Conservation (phyloP, 2,113 vertebrate species). For the Barnardius zonarius region DNA sequence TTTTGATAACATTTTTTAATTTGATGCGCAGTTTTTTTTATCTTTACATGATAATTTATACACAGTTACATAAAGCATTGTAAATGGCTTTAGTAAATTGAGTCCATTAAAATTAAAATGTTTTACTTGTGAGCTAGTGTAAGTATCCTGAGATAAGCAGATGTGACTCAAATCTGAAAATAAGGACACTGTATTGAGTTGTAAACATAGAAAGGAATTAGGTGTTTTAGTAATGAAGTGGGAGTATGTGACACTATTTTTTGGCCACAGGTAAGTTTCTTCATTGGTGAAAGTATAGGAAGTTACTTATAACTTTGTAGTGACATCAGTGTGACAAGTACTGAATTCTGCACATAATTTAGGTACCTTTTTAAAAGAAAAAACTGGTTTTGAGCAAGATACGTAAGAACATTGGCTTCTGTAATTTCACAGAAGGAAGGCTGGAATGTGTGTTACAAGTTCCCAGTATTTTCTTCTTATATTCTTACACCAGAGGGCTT, state of each 20-base stretch:
- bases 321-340: background rate
- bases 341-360: background rate
- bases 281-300: background rate
- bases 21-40: background rate
- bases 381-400: background rate
- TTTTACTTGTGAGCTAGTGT: background rate
- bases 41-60: background rate
- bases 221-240: background rate
- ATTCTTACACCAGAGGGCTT: background rate
- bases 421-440: background rate
- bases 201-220: background rate
- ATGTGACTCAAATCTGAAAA: background rate
- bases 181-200: background rate
- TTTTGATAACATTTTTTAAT: background rate
- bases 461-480: background rate
- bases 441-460: background rate
- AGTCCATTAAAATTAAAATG: background rate
- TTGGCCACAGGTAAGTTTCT: background rate
- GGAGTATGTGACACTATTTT: background rate
- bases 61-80: background rate
- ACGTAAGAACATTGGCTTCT: fast-evolving
- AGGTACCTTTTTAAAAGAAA: background rate
- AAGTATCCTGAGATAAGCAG: background rate
- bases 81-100: background rate
- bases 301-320: background rate